phyloP scores from a whole-genome alignment of 2,888 invertebrate species.

The Synanthedon tipuliformis region DNA sequence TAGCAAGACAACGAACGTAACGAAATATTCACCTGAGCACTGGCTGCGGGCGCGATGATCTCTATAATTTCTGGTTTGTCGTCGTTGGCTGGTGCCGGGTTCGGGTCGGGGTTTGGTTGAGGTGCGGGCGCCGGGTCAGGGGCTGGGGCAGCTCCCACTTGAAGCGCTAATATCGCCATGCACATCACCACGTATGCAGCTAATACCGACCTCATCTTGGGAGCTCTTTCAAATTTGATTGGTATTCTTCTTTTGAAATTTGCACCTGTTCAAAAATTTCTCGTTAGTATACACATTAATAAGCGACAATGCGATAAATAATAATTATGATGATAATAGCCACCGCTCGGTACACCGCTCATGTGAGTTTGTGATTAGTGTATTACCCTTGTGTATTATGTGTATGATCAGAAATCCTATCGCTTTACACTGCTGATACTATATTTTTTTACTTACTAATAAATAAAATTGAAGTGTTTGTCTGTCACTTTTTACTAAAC shows the following conservation, averaged over 20 bases:
- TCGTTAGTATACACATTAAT: neutral
- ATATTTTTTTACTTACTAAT: too few species aligned
- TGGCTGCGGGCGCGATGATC: slow-evolving; percentile 62
- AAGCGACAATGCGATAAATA: too few species aligned
- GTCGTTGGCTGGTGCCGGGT: slow-evolving; percentile 33
- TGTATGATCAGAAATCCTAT: too few species aligned
- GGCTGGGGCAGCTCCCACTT: slow-evolving; percentile 21
- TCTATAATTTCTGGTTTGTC: slow-evolving; percentile 60
- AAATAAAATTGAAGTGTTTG: too few species aligned
- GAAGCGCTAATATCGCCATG: slow-evolving; percentile 18
- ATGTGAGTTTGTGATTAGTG: too few species aligned
- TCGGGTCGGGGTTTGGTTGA: slow-evolving; percentile 23
- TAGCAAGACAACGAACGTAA: neutral
- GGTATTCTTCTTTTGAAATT: slow-evolving; percentile 5
- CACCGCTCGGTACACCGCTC: too few species aligned
- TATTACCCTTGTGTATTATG: too few species aligned
- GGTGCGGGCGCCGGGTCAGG: slow-evolving; percentile 26
- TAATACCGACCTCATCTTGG: slow-evolving; percentile 33
- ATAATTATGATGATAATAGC: too few species aligned
- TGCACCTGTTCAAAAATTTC: neutral
- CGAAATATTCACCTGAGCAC: slow-evolving; percentile 44
- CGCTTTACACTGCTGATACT: too few species aligned
- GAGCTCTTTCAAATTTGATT: neutral
- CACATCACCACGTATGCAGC: slow-evolving; percentile 25
- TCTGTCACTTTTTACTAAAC: too few species aligned